Conservation (phyloP, 2,113 vertebrate genomes). For the Platysternon megacephalum region DNA sequence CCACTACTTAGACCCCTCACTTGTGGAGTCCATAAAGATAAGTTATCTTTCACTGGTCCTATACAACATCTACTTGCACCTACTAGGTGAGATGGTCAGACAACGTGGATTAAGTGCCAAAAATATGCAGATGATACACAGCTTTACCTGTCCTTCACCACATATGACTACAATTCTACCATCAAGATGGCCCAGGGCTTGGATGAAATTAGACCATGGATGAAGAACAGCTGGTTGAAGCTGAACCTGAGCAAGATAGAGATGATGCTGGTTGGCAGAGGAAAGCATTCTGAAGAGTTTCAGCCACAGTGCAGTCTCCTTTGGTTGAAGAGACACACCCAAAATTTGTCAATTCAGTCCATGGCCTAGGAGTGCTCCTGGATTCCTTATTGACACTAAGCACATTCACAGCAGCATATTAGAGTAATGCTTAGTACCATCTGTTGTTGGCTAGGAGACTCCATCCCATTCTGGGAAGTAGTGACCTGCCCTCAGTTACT, state of each 20-base stretch:
- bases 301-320: not conserved
- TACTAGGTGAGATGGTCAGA: accelerated
- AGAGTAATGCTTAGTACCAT: not conserved
- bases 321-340: not conserved
- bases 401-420: accelerated
- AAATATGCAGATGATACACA: accelerated
- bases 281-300: not conserved
- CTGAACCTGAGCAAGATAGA: not conserved
- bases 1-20: not conserved
- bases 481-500: not conserved
- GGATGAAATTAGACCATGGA: not conserved
- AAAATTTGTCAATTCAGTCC: accelerated
- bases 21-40: not conserved
- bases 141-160: not conserved
- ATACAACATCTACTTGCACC: not conserved
- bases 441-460: not conserved
- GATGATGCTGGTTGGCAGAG: not conserved
- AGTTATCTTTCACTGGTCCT: not conserved
- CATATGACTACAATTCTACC: not conserved
- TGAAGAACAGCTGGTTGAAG: not conserved
- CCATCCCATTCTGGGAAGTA: not conserved
- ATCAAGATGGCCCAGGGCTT: not conserved
- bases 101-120: not conserved
- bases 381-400: accelerated
- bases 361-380: not conserved